Percentiles rank a stretch among this genome's conserved stretches.
Evolutionary conservation across 2,113 vertebrate genomes (phyloP).

Genomic region (Prinia subflava): DNA sequence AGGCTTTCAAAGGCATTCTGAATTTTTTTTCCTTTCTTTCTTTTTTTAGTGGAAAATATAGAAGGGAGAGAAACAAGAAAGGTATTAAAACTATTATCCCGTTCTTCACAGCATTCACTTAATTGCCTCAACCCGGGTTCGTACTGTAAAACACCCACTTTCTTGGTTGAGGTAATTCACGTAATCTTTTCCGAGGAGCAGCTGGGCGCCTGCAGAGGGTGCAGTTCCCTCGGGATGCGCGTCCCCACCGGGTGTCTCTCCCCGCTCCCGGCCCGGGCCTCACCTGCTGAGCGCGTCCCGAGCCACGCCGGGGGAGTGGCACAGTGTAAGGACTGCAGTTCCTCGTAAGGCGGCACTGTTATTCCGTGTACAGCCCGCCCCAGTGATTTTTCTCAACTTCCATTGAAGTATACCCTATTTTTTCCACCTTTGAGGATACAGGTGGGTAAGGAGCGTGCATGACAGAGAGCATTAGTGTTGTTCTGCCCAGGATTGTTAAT

Average conservation of each 20-base stretch:
- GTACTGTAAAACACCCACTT: not conserved
- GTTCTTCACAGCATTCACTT: not conserved
- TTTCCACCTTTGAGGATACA: no score
- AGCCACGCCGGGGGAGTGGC: not conserved
- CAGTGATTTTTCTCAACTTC: not conserved
- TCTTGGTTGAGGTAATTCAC: no score
- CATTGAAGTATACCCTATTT: rapidly evolving
- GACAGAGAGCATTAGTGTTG: no score
- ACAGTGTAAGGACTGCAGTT: not conserved
- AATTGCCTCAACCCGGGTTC: not conserved
- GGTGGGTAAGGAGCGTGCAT: rapidly evolving
- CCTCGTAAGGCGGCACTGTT: not conserved
- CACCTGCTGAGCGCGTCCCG: rapidly evolving
- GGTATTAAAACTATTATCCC: not conserved
- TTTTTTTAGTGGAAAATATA: not conserved
- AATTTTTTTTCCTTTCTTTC: rapidly evolving
- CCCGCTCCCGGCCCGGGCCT: rapidly evolving
- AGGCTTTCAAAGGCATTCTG: no score
- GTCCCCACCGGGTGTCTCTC: rapidly evolving
- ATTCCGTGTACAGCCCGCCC: not conserved
- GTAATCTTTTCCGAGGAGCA: not conserved
- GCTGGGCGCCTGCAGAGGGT: rapidly evolving
- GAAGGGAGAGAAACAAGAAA: not conserved
- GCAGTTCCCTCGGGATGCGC: rapidly evolving
- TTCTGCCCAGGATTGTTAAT: not conserved